Evolutionary conservation across 2,113 vertebrate species (phyloP), one percentile per base, ranked within the genome.

Genomic region (Lagopus leucura): DNA sequence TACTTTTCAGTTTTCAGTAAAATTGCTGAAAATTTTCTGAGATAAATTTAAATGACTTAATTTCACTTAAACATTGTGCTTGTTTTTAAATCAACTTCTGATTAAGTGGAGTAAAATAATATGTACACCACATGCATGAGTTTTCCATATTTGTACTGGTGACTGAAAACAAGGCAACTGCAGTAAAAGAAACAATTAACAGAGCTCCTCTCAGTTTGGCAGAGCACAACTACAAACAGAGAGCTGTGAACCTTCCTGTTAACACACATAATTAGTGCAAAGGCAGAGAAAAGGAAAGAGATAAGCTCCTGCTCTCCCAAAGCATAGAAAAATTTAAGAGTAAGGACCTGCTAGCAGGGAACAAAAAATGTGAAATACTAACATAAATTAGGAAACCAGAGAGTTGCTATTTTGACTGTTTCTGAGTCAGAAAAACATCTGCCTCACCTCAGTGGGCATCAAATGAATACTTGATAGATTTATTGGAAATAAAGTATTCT

Each of bases 171-270:
- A 86, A 47, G 7, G 47, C 57, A 84, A 54, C 28, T 40, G 27
- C 1, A 86, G 28, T 73, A 79, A 27, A 66, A 67, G 6, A 36
- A 93, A 55, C 6, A 75, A 73, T 9, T 38, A 77, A 12, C 6
- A 28, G 27, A 87, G 32, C 17, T 84, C 69, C 48, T n/a, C 21
- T 38, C 91, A 80, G n/a, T 63, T 78, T 57, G 18, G 54, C n/a
- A 94, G 43, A 78, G 28, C 40, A 70, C 67, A 93, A n/a, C 67
- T 91, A 64, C 71, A 91, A 87, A 42, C 50, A 72, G 63, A 81
- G 86, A 93, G n/a, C 66, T 63, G 10, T 54, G 58, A 90, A 76
- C 15, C 11, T 13, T 71, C 17, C 7, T 34, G 34, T 2, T 58
- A 15, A 82, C 5, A 32, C 0, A 4, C 13, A 7, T 17, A 32